Percentiles rank a stretch among this genome's conserved stretches.
Evolutionary conservation across 2,888 invertebrate genomes (phyloP).

Genomic region (Dascillus cervinus): DNA sequence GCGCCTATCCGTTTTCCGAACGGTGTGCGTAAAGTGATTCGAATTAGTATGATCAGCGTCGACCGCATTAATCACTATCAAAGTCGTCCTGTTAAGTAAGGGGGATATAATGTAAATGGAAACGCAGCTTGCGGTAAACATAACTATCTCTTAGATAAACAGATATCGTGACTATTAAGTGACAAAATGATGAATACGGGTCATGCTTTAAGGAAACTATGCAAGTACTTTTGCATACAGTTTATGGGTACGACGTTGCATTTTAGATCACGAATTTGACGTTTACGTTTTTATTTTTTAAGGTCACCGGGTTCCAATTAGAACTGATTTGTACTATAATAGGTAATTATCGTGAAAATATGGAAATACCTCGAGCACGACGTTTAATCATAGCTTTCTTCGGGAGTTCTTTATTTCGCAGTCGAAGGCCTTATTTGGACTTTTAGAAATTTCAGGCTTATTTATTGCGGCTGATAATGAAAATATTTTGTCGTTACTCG

Average conservation of each 20-base stretch:
- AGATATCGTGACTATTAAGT: conserved; percentile 24
- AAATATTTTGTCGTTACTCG: too few relatives aligned
- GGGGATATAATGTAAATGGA: conserved; percentile 17
- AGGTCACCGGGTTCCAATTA: conserved; percentile 27
- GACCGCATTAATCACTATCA: neutral
- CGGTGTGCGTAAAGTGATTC: too few relatives aligned
- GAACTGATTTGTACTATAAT: conserved; percentile 20
- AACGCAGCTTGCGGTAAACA: conserved; percentile 18
- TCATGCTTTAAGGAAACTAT: conserved; percentile 15
- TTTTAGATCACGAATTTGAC: conserved; percentile 29
- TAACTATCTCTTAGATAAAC: conserved; percentile 19
- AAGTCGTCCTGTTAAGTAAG: conserved; percentile 3
- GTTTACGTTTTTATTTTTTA: conserved; percentile 20
- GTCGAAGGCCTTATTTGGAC: too few relatives aligned
- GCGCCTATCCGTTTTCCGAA: too few relatives aligned
- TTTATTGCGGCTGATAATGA: too few relatives aligned
- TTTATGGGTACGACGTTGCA: conserved; percentile 18
- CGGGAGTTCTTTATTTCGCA: too few relatives aligned
- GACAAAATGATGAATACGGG: conserved; percentile 26
- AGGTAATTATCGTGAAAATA: conserved; percentile 20
- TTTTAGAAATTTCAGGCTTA: too few relatives aligned
- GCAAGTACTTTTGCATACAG: conserved; percentile 17
- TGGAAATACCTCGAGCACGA: conserved; percentile 7
- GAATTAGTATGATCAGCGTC: too few relatives aligned
- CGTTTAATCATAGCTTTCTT: too few relatives aligned